phyloP scores from a whole-genome alignment of 92 coral and sea anemone genomes.

The Actinernus sp. region DNA sequence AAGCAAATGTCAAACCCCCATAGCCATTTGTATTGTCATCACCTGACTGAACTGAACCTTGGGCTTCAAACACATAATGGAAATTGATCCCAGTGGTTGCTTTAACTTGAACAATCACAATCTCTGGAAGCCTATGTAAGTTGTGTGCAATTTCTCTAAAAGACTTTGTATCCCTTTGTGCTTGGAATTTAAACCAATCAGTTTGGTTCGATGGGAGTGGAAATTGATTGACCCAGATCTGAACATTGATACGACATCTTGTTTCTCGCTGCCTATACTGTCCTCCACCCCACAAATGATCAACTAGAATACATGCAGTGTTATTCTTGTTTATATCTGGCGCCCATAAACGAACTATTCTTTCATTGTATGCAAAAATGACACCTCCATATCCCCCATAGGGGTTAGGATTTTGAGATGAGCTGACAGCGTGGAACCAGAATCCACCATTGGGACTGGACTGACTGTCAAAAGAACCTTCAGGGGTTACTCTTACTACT shows the following conservation, averaged over 20 bases:
- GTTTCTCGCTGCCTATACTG: constrained; percentile 57
- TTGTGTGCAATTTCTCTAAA: constrained; percentile 60
- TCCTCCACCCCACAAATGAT: constrained; percentile 83
- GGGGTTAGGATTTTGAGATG: constrained; percentile 85
- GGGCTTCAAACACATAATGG: constrained; percentile 83
- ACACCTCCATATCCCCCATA: constrained; percentile 86
- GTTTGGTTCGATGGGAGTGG: constrained; percentile 81
- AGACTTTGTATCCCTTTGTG: constrained; percentile 67
- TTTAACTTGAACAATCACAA: constrained; percentile 76
- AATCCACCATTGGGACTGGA: constrained; percentile 79
- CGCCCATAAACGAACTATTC: constrained; percentile 83
- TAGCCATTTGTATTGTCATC: constrained; percentile 78
- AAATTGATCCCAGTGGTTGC: constrained; percentile 58
- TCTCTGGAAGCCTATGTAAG: constrained; percentile 59
- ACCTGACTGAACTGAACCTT: constrained; percentile 84
- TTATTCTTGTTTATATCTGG: constrained; percentile 56
- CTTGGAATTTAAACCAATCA: constrained; percentile 62
- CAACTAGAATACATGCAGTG: constrained; percentile 88
- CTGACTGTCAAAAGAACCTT: constrained; percentile 10
- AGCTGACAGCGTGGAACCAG: constrained; percentile 86
- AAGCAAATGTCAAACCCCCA: constrained; percentile 93
- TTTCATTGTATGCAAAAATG: constrained; percentile 89
- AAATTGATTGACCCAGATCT: constrained; percentile 79
- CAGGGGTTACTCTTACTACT: constrained; percentile 75
- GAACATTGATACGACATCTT: constrained; percentile 74